Conservation (phyloP, 2,888 invertebrate species). For the Drosophila maculinotata region DNA sequence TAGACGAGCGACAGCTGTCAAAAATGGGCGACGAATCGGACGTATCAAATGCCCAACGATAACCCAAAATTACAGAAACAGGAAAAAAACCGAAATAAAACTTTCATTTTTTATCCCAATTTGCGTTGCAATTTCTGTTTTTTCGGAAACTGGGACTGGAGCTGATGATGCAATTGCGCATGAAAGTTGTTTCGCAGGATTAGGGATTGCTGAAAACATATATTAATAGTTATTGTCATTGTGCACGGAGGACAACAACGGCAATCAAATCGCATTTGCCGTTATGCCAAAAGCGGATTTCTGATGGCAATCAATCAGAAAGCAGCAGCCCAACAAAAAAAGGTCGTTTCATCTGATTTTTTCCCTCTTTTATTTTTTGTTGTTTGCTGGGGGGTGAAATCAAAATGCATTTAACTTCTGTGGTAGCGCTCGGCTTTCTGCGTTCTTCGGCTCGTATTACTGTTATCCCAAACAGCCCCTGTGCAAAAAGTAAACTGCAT, state of each 20-base stretch:
- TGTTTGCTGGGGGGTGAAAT: conserved; percentile 57
- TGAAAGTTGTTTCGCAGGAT: conserved; percentile 56
- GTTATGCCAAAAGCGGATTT: conserved; percentile 78
- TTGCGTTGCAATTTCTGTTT: conserved; percentile 48
- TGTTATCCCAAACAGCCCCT: conserved; percentile 47
- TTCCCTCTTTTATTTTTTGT: conserved; percentile 36
- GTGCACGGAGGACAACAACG: conserved; percentile 38
- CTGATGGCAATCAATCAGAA: conserved; percentile 80
- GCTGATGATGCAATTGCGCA: conserved; percentile 68
- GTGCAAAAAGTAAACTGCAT: conserved; percentile 21
- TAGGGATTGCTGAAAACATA: conserved; percentile 76
- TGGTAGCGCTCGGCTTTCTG: conserved; percentile 49
- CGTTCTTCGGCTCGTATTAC: conserved; percentile 4
- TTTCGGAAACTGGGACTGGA: conserved; percentile 19
- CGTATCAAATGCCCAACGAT: conserved; percentile 63
- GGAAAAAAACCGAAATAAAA: conserved; percentile 42
- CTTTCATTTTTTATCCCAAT: conserved; percentile 40
- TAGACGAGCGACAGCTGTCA: conserved; percentile 77
- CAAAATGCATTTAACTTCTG: conserved; percentile 80
- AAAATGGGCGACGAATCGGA: conserved; percentile 50
- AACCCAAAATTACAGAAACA: conserved; percentile 47
- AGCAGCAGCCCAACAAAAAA: conserved; percentile 45
- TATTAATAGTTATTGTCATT: conserved; percentile 73
- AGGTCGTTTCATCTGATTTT: conserved; percentile 44
- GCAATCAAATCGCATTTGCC: conserved; percentile 76